Conservation (phyloP, 1,140 invertebrate genomes). For the Eurosta solidaginis region DNA sequence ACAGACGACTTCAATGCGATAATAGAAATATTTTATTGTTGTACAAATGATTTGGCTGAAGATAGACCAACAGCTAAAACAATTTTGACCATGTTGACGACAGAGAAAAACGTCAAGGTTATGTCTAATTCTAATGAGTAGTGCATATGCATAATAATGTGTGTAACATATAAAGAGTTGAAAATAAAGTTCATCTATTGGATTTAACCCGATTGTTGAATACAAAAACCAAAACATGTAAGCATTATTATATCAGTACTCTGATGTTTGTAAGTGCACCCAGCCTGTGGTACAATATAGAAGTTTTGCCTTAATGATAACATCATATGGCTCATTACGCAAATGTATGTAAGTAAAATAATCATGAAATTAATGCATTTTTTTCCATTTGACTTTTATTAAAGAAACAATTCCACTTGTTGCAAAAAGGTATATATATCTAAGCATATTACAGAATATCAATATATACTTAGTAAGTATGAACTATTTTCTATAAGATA, state of each 20-base stretch:
- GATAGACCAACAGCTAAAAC: conserved; percentile 67
- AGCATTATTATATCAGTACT: too few relatives aligned
- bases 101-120: neutral
- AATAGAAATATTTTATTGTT: conserved; percentile 72
- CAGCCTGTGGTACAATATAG: neutral
- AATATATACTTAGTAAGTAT: neutral
- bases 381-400: neutral
- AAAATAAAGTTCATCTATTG: too few relatives aligned
- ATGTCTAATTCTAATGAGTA: neutral
- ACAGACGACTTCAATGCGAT: conserved; percentile 67
- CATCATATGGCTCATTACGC: neutral
- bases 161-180: too few relatives aligned
- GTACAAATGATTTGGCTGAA: conserved; percentile 68
- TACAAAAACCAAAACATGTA: too few relatives aligned
- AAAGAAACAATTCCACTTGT: neutral
- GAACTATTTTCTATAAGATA: too few relatives aligned
- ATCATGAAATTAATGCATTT: neutral
- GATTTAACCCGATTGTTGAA: too few relatives aligned
- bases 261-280: too few relatives aligned
- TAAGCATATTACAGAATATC: neutral
- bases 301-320: too few relatives aligned
- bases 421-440: too few relatives aligned
- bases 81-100: conserved; percentile 44
- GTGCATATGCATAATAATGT: too few relatives aligned
- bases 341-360: conserved; percentile 12